Conservation (phyloP, 1,140 invertebrate species). For the Drosophila nigrodunni region DNA sequence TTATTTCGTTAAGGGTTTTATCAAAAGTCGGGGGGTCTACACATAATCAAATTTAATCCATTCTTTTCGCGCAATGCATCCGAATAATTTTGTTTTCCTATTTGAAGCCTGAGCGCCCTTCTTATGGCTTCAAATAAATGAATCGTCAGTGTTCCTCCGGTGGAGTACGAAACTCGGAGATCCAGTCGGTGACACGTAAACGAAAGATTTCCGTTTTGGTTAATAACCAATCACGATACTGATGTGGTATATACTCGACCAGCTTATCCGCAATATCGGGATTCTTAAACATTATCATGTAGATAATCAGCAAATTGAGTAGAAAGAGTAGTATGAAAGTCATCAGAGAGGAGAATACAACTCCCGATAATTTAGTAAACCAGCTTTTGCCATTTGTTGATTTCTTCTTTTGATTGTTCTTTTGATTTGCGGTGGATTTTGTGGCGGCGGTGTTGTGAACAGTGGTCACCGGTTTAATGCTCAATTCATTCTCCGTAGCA, state of each 20-base stretch:
- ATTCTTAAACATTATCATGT: slow-evolving; percentile 82
- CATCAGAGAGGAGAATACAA: slow-evolving; percentile 72
- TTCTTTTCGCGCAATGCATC: slow-evolving; percentile 62
- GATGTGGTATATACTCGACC: slow-evolving; percentile 77
- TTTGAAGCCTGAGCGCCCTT: slow-evolving; percentile 74
- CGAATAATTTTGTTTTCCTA: slow-evolving; percentile 44
- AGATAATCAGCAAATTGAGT: slow-evolving; percentile 74
- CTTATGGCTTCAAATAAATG: slow-evolving; percentile 84
- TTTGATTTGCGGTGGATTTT: slow-evolving; percentile 55
- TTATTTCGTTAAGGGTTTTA: slow-evolving; percentile 8
- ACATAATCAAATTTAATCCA: slow-evolving; percentile 30
- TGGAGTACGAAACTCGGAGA: slow-evolving; percentile 78
- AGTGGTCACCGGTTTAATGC: slow-evolving; percentile 61
- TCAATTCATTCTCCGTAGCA: slow-evolving; percentile 61
- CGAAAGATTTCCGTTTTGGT: slow-evolving; percentile 82
- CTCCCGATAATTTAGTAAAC: slow-evolving; percentile 46
- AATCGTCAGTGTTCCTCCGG: slow-evolving; percentile 83
- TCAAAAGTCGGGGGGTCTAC: slow-evolving; percentile 53
- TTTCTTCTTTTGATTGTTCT: slow-evolving; percentile 69
- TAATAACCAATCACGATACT: slow-evolving; percentile 82
- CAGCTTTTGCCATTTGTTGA: slow-evolving; percentile 46
- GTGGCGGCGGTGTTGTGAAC: neutral
- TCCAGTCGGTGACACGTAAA: slow-evolving; percentile 79
- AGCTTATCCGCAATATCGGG: slow-evolving; percentile 79
- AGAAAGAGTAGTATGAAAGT: slow-evolving; percentile 71